phyloP scores from a whole-genome alignment of 2,888 invertebrate species.

The Chrysomela aeneicollis region DNA sequence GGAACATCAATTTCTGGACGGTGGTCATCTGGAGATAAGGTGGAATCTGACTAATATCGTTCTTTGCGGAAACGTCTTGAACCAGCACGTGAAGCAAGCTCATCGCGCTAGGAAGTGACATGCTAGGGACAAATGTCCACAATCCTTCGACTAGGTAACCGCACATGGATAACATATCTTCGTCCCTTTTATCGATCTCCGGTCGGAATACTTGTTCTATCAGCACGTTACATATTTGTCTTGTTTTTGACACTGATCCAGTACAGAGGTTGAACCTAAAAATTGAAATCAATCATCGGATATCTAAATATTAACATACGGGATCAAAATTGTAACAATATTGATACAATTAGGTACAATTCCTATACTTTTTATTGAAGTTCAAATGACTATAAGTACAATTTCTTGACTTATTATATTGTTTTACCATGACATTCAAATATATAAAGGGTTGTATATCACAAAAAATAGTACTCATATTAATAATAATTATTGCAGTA shows the following conservation, averaged over 20 bases:
- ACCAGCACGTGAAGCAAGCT: constrained; percentile 55
- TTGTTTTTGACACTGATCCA: constrained; percentile 69
- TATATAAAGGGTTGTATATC: no score
- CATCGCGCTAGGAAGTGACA: constrained; percentile 63
- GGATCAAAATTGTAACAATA: constrained; percentile 2
- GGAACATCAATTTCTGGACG: constrained; percentile 1
- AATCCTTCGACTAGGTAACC: constrained; percentile 72
- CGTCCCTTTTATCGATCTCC: constrained; percentile 66
- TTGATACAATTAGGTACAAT: no score
- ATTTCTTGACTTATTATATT: no score
- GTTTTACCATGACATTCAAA: no score
- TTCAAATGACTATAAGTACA: no score
- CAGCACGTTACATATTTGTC: constrained; percentile 67
- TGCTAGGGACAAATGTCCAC: constrained; percentile 71
- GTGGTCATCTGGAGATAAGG: constrained; percentile 33
- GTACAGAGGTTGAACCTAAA: constrained; percentile 76
- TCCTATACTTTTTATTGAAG: no score
- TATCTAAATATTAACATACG: no score
- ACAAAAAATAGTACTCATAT: no score
- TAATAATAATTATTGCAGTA: no score
- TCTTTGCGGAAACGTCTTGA: constrained; percentile 16
- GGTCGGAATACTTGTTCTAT: constrained; percentile 70
- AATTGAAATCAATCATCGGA: constrained; percentile 24
- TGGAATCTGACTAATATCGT: not conserved
- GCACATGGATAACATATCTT: constrained; percentile 73